Conservation (phyloP, 2,797 vertebrate species). For the Mastacembelus armatus region DNA sequence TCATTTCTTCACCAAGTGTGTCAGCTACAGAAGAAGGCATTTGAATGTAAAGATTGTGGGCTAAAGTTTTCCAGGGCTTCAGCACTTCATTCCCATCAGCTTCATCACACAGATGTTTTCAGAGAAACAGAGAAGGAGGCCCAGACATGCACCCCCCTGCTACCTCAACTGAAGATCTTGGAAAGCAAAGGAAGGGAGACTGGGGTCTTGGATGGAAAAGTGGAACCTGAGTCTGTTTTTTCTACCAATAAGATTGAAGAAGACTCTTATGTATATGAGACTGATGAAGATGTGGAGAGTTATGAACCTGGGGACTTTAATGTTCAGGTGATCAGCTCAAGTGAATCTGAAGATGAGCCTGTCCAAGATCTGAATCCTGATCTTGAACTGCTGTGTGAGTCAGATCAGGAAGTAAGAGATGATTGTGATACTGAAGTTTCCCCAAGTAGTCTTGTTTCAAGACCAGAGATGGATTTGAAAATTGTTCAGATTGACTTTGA, state of each 20-base stretch:
- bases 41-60: conserved; percentile 84
- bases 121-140: conserved; percentile 65
- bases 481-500: conserved; percentile 83
- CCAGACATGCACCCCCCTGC: not conserved
- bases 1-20: conserved; percentile 85
- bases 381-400: conserved; percentile 82
- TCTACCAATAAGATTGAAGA: conserved; percentile 31
- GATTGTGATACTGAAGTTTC: conserved; percentile 43
- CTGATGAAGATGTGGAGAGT: conserved; percentile 67
- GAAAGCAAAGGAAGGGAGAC: conserved; percentile 38
- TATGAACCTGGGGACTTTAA: conserved; percentile 76
- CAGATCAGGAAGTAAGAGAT: conserved; percentile 78
- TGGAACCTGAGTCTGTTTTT: conserved; percentile 28
- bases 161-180: conserved; percentile 37
- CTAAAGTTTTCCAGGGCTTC: conserved; percentile 85
- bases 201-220: conserved; percentile 24
- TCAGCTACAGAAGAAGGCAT: conserved; percentile 86
- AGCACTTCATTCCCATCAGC: conserved; percentile 84
- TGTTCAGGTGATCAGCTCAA: conserved; percentile 81
- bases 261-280: conserved; percentile 32
- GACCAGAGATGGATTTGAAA: conserved; percentile 79
- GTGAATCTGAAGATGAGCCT: conserved; percentile 75
- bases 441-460: conserved; percentile 41
- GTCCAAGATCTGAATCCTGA: conserved; percentile 74
- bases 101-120: conserved; percentile 81